A percentile compares a stretch with the other conserved stretches of the same genome.
These are phyloP conservation scores for Coranthus polyacanthus DNA, from an alignment of 2,797 vertebrate genomes.

Conservation along the genomic window DNA sequence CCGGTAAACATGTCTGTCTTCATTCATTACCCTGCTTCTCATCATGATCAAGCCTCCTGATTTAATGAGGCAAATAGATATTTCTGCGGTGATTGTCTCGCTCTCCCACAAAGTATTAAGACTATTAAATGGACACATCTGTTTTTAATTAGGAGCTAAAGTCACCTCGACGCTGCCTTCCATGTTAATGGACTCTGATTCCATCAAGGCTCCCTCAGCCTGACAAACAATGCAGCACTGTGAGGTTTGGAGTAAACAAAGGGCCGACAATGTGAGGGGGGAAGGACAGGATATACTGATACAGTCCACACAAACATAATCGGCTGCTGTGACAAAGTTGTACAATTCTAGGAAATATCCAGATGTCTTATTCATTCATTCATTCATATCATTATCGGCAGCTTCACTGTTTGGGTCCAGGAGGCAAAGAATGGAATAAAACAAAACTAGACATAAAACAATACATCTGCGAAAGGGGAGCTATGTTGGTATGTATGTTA, in stretches of 20 bases:
- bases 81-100: constrained; percentile 88
- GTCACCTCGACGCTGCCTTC: constrained; percentile 88
- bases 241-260: constrained; percentile 70
- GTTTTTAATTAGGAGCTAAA: constrained; percentile 90
- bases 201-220: constrained; percentile 76
- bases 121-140: constrained; percentile 92
- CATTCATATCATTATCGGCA: background rate
- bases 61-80: constrained; percentile 90
- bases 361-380: no score
- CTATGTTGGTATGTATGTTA: no score
- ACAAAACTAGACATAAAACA: no score
- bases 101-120: constrained; percentile 90
- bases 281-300: constrained; percentile 10
- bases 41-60: constrained; percentile 87
- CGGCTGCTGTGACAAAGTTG: background rate
- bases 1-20: constrained; percentile 89
- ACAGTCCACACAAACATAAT: constrained; percentile 17
- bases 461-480: no score
- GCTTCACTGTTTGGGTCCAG: no score
- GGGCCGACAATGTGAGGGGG: no score
- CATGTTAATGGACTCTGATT: constrained; percentile 87
- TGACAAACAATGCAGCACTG: constrained; percentile 69
- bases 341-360: constrained; percentile 5
- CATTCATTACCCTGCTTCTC: constrained; percentile 87
- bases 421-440: no score